These are phyloP conservation scores for Heptranchias perlo DNA, from an alignment of 2,113 vertebrate genomes.

Conservation along the genomic window DNA sequence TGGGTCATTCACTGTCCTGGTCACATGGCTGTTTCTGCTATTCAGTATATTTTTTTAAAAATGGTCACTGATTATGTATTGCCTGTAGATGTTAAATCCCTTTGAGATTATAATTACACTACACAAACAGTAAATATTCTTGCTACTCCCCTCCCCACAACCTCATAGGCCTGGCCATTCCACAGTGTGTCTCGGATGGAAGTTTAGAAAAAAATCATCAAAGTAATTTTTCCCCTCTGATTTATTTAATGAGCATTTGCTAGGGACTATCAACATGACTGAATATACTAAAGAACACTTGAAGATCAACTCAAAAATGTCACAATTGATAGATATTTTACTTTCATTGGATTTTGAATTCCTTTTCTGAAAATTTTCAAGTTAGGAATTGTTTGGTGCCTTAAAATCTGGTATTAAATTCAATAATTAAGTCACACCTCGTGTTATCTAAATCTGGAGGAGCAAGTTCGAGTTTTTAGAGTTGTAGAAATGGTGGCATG, in stretches of 20 bases:
- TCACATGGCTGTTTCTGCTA: not conserved
- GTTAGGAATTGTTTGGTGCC: not conserved
- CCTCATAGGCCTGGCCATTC: not conserved
- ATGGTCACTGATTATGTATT: not conserved
- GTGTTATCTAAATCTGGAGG: not conserved
- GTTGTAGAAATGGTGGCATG: not conserved
- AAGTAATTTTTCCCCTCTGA: not conserved
- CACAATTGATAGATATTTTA: constrained; percentile 9
- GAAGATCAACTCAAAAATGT: not conserved
- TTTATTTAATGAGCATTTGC: not conserved
- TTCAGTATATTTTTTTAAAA: not conserved
- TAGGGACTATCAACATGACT: not conserved
- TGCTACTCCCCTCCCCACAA: not conserved
- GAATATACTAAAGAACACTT: not conserved
- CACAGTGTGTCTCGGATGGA: not conserved
- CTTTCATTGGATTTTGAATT: constrained; percentile 1
- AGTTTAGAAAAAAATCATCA: not conserved
- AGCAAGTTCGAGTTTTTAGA: not conserved
- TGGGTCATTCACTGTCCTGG: not conserved
- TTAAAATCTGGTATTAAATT: not conserved
- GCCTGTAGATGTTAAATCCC: not conserved
- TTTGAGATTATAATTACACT: not conserved
- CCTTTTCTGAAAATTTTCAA: not conserved
- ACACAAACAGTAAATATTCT: not conserved
- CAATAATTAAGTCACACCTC: not conserved